Base-by-base conservation (phyloP, 1,140 invertebrate genomes). In the Ladona fulva region DNA sequence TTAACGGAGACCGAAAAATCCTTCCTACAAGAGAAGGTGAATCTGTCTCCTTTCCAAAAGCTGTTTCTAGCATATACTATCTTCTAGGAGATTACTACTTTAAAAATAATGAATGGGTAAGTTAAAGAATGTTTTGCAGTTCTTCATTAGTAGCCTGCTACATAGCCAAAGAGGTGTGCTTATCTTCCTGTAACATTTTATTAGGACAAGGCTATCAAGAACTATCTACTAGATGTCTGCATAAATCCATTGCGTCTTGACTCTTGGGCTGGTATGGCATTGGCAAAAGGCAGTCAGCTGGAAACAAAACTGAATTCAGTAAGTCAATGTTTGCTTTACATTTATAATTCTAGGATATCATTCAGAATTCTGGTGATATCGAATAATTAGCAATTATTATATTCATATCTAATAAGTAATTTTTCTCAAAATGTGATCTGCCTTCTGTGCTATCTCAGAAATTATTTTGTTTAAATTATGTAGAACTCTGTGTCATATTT, bases 41-140 rank as follows among this genome's bases (percentile, higher is more conserved):
- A 25, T 83, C 82, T 79, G 52, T 66, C 14, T 22, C 52, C 5
- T 79, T 81, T 1, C 77, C 86, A 42, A 81, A 83, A 52, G 22
- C 89, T 88, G 0, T 86, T 86, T 85, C 88, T 22, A 91, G 93
- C 66, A 90, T 97, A 74, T 98, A 94, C 84, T 98, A 97, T 83
- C 86, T 97, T 1, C 84, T 98, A 42, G 96, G 91, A 8, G 96
- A 98, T 86, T 95, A 93, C 86, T 92, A 97, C 85, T 96, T 97
- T 82, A 98, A 98, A 85, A 92, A 92, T 80, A 94, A 94, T 78
- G 91, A 92, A 77, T 88, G 87, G 87, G 87, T 89, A 80, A 86
- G 83, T 83, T 37, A 37, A 22, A 73, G 3, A 74, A 59, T 66
- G n/a, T 66, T 6, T 66, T 3, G 5, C 3, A 66, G 52, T 12